Conservation (phyloP, 2,113 vertebrate species). For the Elaphurus davidianus region DNA sequence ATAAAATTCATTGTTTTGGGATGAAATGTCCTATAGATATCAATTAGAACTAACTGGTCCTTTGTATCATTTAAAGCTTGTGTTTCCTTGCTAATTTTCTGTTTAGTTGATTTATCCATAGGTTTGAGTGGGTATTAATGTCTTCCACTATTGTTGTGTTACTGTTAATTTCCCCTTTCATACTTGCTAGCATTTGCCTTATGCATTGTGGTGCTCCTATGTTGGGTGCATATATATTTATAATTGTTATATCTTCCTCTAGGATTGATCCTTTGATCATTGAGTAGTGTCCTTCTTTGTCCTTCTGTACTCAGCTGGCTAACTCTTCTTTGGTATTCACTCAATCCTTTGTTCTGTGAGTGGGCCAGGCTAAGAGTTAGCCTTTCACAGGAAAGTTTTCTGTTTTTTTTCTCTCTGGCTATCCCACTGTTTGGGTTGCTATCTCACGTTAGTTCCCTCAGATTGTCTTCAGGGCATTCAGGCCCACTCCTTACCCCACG, state of each 20-base stretch:
- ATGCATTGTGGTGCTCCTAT: background rate
- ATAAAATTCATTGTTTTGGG: background rate
- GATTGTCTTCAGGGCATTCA: background rate
- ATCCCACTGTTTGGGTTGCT: background rate
- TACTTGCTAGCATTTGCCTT: background rate
- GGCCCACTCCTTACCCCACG: background rate
- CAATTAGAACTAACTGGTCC: background rate
- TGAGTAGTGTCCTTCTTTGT: background rate
- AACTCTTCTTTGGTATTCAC: background rate
- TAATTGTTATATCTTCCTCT: background rate
- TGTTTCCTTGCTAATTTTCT: background rate
- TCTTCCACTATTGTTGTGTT: background rate
- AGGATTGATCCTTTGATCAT: background rate
- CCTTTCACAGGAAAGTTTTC: background rate
- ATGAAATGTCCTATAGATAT: background rate
- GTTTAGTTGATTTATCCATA: background rate
- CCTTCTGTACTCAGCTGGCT: background rate
- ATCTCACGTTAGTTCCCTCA: background rate
- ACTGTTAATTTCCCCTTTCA: background rate
- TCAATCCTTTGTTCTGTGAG: background rate
- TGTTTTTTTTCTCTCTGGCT: background rate
- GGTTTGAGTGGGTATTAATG: background rate
- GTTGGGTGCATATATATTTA: background rate
- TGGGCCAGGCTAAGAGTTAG: background rate
- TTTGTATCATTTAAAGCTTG: background rate